phyloP scores from a whole-genome alignment of 1,140 invertebrate species.

The Lasioglossum baleicum region DNA sequence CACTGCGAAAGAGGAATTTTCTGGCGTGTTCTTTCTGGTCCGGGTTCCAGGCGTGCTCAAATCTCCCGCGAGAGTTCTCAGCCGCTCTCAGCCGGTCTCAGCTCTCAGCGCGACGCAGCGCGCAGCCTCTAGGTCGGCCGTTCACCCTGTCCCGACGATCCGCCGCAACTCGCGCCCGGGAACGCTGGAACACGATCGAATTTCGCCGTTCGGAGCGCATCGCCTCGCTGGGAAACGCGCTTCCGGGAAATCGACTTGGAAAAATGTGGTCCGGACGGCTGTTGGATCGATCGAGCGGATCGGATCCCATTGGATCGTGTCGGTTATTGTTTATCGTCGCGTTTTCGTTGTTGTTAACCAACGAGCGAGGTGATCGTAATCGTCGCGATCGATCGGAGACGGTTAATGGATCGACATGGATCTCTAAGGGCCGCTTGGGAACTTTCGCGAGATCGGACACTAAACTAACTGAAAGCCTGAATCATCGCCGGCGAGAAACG shows the following conservation, averaged over 20 bases:
- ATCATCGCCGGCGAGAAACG: slow-evolving; percentile 12
- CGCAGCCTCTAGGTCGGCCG: slow-evolving; percentile 79
- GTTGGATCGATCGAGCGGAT: not conserved
- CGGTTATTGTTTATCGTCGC: not conserved
- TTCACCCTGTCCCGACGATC: slow-evolving; percentile 72
- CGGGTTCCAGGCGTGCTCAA: slow-evolving; percentile 66
- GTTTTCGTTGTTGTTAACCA: no score
- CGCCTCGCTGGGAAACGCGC: slow-evolving; percentile 22
- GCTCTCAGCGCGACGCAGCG: slow-evolving; percentile 69
- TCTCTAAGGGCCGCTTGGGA: not conserved
- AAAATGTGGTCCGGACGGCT: not conserved
- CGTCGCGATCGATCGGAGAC: not conserved
- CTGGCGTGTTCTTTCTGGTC: no score
- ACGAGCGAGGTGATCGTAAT: not conserved
- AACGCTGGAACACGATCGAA: slow-evolving; percentile 62
- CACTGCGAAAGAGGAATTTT: no score
- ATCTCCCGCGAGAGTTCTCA: slow-evolving; percentile 65
- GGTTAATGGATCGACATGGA: not conserved
- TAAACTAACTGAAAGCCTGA: slow-evolving; percentile 20
- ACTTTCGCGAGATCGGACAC: not conserved
- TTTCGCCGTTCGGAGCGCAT: slow-evolving; percentile 40
- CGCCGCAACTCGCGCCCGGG: slow-evolving; percentile 44
- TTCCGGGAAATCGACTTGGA: slow-evolving; percentile 17
- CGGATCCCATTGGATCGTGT: not conserved
- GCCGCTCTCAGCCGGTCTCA: slow-evolving; percentile 48